Evolutionary conservation across 2,113 vertebrate genomes (phyloP).

Genomic region (Casuarius casuarius): DNA sequence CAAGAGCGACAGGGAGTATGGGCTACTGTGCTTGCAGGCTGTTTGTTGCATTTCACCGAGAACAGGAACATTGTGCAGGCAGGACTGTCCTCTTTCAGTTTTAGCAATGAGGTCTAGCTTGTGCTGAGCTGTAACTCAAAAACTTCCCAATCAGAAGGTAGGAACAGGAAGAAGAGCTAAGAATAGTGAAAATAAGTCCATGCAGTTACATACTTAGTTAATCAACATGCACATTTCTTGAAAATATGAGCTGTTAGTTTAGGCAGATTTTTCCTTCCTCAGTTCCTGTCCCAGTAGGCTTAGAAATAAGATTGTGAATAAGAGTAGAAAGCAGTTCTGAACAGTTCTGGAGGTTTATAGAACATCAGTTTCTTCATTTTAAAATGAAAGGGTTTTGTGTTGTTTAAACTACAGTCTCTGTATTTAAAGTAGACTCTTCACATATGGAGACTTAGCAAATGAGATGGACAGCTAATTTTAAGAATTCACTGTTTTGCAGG

Average conservation of each 20-base stretch:
- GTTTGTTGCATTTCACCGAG: neutral
- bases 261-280: neutral
- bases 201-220: neutral
- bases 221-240: neutral
- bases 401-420: neutral
- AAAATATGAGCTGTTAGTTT: neutral
- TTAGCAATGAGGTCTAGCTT: neutral
- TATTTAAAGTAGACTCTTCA: neutral
- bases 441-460: neutral
- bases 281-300: neutral
- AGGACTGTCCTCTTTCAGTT: neutral
- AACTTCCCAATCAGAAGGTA: neutral
- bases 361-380: neutral
- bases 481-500: neutral
- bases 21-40: neutral
- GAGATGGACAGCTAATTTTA: neutral
- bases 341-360: neutral
- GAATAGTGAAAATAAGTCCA: neutral
- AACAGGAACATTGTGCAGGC: no score
- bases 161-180: neutral
- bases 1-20: neutral
- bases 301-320: neutral
- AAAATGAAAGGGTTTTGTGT: neutral
- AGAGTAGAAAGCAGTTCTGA: neutral
- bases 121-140: neutral